A percentile compares a stretch with the other conserved stretches of the same genome.
These are phyloP conservation scores for Craseonycteris thonglongyai DNA, from an alignment of 2,113 vertebrate genomes.

Conservation along the genomic window DNA sequence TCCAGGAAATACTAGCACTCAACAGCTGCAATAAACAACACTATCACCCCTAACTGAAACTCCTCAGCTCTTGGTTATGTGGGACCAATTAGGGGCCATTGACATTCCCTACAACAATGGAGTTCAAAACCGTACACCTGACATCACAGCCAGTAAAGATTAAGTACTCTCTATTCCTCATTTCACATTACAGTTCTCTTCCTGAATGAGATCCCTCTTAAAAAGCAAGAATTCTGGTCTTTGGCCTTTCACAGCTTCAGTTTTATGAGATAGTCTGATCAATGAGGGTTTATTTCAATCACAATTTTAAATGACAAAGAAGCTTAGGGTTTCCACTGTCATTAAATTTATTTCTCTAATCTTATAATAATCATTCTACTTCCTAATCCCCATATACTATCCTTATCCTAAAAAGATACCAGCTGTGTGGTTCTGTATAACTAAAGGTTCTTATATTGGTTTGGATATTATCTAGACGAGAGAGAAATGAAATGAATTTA, in stretches of 20 bases:
- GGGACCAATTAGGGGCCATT: background rate
- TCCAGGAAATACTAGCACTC: constrained; percentile 1
- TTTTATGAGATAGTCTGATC: background rate
- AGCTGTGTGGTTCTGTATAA: background rate
- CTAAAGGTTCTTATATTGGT: background rate
- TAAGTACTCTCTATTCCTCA: background rate
- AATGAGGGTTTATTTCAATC: background rate
- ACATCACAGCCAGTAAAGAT: background rate
- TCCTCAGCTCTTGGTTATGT: background rate
- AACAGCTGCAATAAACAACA: background rate
- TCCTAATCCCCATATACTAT: background rate
- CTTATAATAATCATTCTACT: background rate
- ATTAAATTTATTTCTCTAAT: background rate
- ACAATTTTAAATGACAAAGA: background rate
- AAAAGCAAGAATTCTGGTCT: background rate
- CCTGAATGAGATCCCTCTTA: background rate
- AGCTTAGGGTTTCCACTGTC: background rate
- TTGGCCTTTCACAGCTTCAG: background rate
- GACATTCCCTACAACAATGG: background rate
- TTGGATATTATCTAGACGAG: background rate
- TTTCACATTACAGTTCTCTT: background rate
- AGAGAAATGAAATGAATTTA: background rate
- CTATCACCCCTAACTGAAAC: background rate
- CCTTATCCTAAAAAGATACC: background rate
- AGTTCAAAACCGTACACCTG: background rate